Percentiles rank a stretch among this genome's conserved stretches.
Evolutionary conservation across 1,140 invertebrate genomes (phyloP).

Genomic region (Globodera rostochiensis): DNA sequence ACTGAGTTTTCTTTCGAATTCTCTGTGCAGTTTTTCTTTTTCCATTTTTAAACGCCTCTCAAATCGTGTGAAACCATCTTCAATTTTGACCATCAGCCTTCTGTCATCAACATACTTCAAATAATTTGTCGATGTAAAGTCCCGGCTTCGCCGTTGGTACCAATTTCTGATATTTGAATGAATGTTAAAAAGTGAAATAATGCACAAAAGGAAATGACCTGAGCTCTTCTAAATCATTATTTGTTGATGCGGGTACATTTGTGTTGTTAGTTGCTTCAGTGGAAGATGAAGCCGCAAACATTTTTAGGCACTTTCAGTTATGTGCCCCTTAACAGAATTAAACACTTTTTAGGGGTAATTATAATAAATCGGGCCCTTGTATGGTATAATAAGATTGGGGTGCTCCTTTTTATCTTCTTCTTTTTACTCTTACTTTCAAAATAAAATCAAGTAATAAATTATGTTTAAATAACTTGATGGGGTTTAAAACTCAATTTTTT

Average conservation of each 20-base stretch:
- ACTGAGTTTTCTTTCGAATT: slow-evolving; percentile 18
- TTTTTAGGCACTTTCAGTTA: neutral
- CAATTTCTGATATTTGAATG: slow-evolving; percentile 7
- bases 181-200: neutral
- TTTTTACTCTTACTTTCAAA: too few relatives aligned
- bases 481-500: too few relatives aligned
- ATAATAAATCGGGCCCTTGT: too few relatives aligned
- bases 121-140: slow-evolving; percentile 24
- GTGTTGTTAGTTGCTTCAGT: neutral
- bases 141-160: slow-evolving; percentile 20
- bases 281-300: neutral
- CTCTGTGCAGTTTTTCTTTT: neutral
- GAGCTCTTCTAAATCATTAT: neutral
- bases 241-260: neutral
- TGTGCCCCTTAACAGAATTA: too few relatives aligned
- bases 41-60: slow-evolving; percentile 2
- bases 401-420: too few relatives aligned
- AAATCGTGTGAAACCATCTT: neutral
- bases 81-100: neutral
- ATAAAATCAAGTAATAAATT: too few relatives aligned
- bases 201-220: neutral
- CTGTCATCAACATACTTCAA: slow-evolving; percentile 9
- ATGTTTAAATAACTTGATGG: too few relatives aligned
- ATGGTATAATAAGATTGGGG: too few relatives aligned
- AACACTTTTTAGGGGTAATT: too few relatives aligned